Conservation (phyloP, 2,113 vertebrate species). For the Charadrius vociferus region DNA sequence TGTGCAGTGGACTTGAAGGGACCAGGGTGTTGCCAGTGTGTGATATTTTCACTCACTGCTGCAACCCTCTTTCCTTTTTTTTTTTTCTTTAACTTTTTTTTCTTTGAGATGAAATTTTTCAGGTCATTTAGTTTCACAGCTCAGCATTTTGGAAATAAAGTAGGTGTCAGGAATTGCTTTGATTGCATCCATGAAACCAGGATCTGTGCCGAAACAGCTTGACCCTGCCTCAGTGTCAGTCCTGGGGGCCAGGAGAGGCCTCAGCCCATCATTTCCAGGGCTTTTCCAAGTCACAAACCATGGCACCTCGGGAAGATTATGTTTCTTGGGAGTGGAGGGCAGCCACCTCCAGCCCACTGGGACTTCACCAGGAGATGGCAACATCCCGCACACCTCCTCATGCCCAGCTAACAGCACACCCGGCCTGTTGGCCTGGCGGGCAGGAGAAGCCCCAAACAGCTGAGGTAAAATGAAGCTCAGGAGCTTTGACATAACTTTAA, state of each 20-base stretch:
- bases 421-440: no score
- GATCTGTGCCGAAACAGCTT: not conserved
- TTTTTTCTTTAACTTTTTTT: not conserved
- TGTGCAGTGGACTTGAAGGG: not conserved
- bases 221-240: fast-evolving
- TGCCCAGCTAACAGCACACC: not conserved
- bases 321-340: not conserved
- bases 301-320: fast-evolving
- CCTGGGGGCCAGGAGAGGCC: fast-evolving
- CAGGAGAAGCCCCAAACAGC: not conserved
- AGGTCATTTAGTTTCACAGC: not conserved
- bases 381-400: fast-evolving
- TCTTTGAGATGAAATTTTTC: not conserved
- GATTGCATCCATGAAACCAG: not conserved
- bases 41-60: not conserved
- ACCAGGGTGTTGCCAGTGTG: not conserved
- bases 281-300: not conserved
- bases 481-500: not conserved
- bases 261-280: not conserved
- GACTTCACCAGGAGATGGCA: not conserved
- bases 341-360: not conserved
- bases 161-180: not conserved
- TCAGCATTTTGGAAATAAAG: not conserved
- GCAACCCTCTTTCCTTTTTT: not conserved
- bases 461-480: not conserved